Base-by-base conservation (phyloP, 2,888 invertebrate genomes). In the Ennomos quercinarius region DNA sequence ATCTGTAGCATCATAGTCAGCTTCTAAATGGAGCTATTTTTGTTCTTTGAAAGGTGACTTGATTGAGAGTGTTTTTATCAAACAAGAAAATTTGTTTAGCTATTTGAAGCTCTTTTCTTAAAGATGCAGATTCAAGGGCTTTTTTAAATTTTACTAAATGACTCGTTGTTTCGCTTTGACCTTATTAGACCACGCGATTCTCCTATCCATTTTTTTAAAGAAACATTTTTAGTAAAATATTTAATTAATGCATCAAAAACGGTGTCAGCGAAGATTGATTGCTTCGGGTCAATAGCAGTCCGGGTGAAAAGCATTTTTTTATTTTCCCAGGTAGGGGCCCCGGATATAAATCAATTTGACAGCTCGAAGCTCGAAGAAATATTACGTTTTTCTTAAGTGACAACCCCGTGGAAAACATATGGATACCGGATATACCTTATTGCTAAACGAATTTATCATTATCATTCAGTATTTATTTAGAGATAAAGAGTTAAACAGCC, bases 291-390 rank as follows among this genome's bases (percentile, higher is more conserved):
- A 72, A 70, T 68, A 70, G 66, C 61, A 61, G 67, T 61, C 64
- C 64, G 60, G 65, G 69, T 66, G 76, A 62, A 69, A 62, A 78
- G 76, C 81, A 80, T 81, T 61, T 60, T 55, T 59, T 53, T 41
- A 57, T 51, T 83, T 81, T 77, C 70, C 49, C 78, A 78, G 78
- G 77, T 78, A 43, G 39, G 56, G 45, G 27, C 48, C 51, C 54
- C 65, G 68, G 66, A 65, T 70, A 86, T 87, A 85, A 86, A 87
- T 86, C 86, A 86, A 80, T 76, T 73, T 81, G 84, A 84, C 79
- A 80, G 74, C 68, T 77, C 64, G 50, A 55, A 53, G 47, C 48
- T 27, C 27, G 64, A 63, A 74, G 77, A 80, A 81, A 80, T 81
- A 78, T 81, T 64, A 71, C 70, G 63, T 70, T 67, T 74, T 67